A percentile compares a stretch with the other conserved stretches of the same genome.
These are phyloP conservation scores for Cygnus buccinator DNA, from an alignment of 2,113 vertebrate species.

Conservation along the genomic window DNA sequence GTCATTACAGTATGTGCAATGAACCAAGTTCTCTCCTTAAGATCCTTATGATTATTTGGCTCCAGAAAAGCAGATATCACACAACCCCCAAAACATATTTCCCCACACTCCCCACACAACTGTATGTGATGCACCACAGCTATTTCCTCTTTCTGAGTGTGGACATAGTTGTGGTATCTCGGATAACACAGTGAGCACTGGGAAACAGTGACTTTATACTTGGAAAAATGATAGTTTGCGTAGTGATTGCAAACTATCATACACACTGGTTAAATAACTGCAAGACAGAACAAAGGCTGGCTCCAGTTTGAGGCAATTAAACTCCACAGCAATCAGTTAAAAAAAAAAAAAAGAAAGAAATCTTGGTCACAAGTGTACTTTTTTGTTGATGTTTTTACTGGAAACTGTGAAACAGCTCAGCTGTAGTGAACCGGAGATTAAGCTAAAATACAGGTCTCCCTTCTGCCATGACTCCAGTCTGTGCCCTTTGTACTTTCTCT, in stretches of 20 bases:
- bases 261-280: not conserved
- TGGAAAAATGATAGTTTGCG: conserved; percentile 10
- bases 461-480: no score
- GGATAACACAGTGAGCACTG: not conserved
- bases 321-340: not conserved
- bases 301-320: not conserved
- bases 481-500: not conserved
- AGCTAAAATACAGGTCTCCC: not conserved
- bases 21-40: not conserved
- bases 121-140: not conserved
- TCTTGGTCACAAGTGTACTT: not conserved
- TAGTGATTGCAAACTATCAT: not conserved
- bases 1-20: not conserved
- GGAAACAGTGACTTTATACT: not conserved
- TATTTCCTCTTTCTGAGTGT: conserved; percentile 14
- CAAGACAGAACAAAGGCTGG: not conserved
- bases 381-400: not conserved
- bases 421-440: not conserved
- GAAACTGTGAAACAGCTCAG: not conserved
- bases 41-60: not conserved
- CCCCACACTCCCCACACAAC: not conserved
- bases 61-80: not conserved
- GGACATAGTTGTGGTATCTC: not conserved
- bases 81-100: not conserved
- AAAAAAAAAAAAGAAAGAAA: not conserved